These are phyloP conservation scores for Drosophila sulfurigaster DNA, from an alignment of 1,140 invertebrate genomes.

Conservation along the genomic window DNA sequence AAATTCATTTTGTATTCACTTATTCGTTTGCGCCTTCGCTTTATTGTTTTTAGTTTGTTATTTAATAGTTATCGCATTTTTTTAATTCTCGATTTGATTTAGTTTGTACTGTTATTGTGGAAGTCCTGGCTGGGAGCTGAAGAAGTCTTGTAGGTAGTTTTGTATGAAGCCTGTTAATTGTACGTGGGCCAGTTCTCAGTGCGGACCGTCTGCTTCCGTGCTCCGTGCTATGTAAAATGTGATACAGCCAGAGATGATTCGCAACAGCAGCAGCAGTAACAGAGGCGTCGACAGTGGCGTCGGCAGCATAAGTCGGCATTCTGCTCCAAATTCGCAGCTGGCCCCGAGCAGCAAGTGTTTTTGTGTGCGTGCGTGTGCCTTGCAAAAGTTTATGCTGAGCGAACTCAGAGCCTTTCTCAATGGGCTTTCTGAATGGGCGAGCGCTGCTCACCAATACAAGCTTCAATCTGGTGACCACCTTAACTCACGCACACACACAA, in stretches of 20 bases:
- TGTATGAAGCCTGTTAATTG: conserved; percentile 26
- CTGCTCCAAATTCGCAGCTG: conserved; percentile 45
- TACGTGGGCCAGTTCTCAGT: conserved; percentile 37
- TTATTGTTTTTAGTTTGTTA: neutral
- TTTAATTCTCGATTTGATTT: neutral
- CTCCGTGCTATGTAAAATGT: conserved; percentile 54
- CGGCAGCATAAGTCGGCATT: conserved; percentile 12
- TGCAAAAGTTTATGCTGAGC: conserved; percentile 25
- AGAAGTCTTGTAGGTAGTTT: conserved; percentile 9
- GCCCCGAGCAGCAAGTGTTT: neutral
- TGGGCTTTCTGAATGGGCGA: conserved; percentile 48
- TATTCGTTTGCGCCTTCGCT: neutral
- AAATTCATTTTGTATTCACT: neutral
- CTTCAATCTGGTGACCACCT: neutral
- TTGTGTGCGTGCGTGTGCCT: neutral
- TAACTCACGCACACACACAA: neutral
- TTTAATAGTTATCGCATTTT: neutral
- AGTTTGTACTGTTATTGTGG: conserved; percentile 22
- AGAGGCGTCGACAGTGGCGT: neutral
- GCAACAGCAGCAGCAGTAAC: conserved; percentile 29
- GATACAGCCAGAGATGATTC: conserved; percentile 48
- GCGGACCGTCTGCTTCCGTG: conserved; percentile 47
- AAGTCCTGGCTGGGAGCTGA: conserved; percentile 10
- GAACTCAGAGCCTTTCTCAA: conserved; percentile 36
- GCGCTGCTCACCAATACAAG: conserved; percentile 16